phyloP scores from a whole-genome alignment of 2,113 vertebrate genomes.

The Cyprinodon brontotheroides region DNA sequence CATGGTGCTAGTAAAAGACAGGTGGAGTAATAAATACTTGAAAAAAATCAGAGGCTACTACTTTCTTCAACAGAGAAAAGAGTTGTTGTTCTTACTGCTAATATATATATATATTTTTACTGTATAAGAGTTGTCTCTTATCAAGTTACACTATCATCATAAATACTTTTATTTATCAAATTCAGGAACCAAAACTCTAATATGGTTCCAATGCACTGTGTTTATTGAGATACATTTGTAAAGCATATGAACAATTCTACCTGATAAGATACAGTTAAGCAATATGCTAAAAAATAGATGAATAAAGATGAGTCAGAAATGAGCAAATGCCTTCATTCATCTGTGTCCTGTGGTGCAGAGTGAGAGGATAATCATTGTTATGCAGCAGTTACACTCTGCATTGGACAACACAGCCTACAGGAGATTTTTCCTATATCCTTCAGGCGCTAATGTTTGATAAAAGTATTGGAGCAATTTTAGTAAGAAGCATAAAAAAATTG shows the following conservation, averaged over 20 bases:
- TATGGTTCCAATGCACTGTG: neutral
- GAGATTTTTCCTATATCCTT: slow-evolving; percentile 16
- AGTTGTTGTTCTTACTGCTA: neutral
- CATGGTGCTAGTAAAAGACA: too few species aligned
- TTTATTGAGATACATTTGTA: neutral
- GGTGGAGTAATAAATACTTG: too few species aligned
- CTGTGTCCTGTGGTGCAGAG: slow-evolving; percentile 39
- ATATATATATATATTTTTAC: neutral
- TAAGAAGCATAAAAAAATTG: neutral
- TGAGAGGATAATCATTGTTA: slow-evolving; percentile 21
- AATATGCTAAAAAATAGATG: slow-evolving; percentile 31
- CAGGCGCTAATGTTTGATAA: slow-evolving; percentile 12
- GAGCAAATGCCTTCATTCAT: slow-evolving; percentile 41
- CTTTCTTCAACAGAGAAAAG: too few species aligned
- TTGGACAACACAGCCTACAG: slow-evolving; percentile 27
- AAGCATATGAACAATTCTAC: neutral
- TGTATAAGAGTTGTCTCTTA: neutral
- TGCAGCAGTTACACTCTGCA: slow-evolving; percentile 44
- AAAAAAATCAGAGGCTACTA: too few species aligned
- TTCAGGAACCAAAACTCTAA: neutral
- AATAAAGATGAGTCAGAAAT: slow-evolving; percentile 23
- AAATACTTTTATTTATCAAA: neutral
- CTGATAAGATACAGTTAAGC: slow-evolving; percentile 19
- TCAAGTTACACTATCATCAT: too few species aligned
- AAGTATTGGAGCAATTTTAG: neutral